Conservation (phyloP, 2,888 invertebrate genomes). For the Metalampra italica region DNA sequence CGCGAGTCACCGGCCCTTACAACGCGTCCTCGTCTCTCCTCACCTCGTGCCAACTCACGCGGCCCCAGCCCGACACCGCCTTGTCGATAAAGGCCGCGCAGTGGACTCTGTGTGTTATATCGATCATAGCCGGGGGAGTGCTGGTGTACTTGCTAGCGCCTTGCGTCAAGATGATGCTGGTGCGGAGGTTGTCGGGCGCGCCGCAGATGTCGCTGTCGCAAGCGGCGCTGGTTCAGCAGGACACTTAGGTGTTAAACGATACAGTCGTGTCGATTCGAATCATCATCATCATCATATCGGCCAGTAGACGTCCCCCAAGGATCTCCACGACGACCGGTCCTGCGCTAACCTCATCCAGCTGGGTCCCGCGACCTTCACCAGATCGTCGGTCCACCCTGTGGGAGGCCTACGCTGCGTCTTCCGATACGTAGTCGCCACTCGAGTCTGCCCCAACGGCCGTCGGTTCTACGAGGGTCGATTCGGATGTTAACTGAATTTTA, state of each 20-base stretch:
- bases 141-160: slow-evolving; percentile 57
- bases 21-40: slow-evolving; percentile 40
- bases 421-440: too few relatives aligned
- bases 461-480: too few relatives aligned
- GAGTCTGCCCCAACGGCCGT: too few relatives aligned
- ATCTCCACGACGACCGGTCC: too few relatives aligned
- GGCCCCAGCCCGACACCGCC: slow-evolving; percentile 35
- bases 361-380: too few relatives aligned
- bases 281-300: too few relatives aligned
- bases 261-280: too few relatives aligned
- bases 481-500: too few relatives aligned
- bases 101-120: slow-evolving; percentile 56
- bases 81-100: slow-evolving; percentile 59
- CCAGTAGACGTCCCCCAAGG: too few relatives aligned
- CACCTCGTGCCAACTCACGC: slow-evolving; percentile 35
- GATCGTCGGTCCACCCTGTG: too few relatives aligned
- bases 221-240: slow-evolving; percentile 53
- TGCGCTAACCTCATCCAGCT: too few relatives aligned
- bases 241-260: slow-evolving; percentile 22
- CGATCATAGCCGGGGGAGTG: slow-evolving; percentile 50
- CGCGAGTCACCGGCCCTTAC: slow-evolving; percentile 59
- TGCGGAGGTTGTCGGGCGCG: slow-evolving; percentile 36
- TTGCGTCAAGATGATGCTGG: slow-evolving; percentile 44
- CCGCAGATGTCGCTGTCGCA: slow-evolving; percentile 60
- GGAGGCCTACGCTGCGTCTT: too few relatives aligned